Evolutionary conservation across 2,888 invertebrate species (phyloP).

Genomic region (Glaucopsyche alexis): DNA sequence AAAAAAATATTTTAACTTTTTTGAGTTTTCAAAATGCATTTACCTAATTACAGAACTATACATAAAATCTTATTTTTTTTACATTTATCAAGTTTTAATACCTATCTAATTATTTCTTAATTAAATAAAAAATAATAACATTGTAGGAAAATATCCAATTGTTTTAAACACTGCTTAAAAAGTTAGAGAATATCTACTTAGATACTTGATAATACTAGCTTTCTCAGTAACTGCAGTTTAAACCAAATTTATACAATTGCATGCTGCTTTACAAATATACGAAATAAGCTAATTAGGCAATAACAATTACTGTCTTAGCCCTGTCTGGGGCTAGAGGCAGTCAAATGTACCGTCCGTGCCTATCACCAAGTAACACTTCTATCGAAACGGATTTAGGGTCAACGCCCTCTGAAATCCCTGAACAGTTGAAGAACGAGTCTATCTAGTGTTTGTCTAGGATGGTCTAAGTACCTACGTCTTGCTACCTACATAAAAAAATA

Average conservation of each 20-base stretch:
- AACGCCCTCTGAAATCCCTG: background rate
- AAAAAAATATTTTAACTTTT: too few relatives aligned
- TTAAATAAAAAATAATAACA: too few relatives aligned
- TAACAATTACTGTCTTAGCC: conserved; percentile 23
- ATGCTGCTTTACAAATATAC: conserved; percentile 10
- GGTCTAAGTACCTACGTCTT: background rate
- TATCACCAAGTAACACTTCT: conserved; percentile 9
- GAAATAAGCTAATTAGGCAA: conserved; percentile 23
- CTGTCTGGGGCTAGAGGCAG: conserved; percentile 9
- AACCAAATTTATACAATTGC: background rate
- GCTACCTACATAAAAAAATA: too few relatives aligned
- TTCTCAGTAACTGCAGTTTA: background rate
- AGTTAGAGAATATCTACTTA: too few relatives aligned
- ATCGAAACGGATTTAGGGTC: conserved; percentile 1
- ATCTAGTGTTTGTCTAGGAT: background rate
- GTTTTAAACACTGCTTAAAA: too few relatives aligned
- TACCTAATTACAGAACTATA: too few relatives aligned
- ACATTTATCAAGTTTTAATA: too few relatives aligned
- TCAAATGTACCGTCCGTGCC: conserved; percentile 12
- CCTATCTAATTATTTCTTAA: too few relatives aligned
- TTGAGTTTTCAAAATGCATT: too few relatives aligned
- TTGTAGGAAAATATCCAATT: too few relatives aligned
- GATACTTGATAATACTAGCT: too few relatives aligned
- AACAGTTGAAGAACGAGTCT: background rate
- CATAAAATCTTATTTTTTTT: too few relatives aligned